Evolutionary conservation across 2,113 vertebrate genomes (phyloP).

Genomic region (Glaucidium brasilianum): DNA sequence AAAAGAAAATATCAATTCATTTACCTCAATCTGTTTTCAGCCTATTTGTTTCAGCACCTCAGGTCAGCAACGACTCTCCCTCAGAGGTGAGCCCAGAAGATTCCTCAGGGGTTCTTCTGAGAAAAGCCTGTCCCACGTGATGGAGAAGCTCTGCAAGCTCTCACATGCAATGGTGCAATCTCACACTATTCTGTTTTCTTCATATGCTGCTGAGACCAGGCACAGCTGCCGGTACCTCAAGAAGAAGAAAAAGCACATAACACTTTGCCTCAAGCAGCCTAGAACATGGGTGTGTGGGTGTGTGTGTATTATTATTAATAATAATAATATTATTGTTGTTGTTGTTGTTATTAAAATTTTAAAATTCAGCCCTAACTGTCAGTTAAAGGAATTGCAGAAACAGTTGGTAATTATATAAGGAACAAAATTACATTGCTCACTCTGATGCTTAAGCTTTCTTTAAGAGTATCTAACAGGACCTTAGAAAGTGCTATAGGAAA

Average conservation of each 20-base stretch:
- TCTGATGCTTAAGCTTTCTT: neutral
- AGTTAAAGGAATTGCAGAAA: neutral
- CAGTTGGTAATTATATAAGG: neutral
- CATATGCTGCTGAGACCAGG: neutral
- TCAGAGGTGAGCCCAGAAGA: neutral
- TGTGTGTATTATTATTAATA: no score
- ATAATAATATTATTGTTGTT: neutral
- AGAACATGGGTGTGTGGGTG: neutral
- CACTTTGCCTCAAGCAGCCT: neutral
- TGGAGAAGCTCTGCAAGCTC: neutral
- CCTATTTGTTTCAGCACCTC: neutral
- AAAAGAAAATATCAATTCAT: neutral
- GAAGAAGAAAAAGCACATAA: neutral
- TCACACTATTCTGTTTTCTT: neutral
- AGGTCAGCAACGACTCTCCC: neutral
- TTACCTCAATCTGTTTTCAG: neutral
- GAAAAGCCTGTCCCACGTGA: neutral
- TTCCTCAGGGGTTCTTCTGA: neutral
- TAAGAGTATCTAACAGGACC: neutral
- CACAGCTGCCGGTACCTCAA: neutral
- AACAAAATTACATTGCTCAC: neutral
- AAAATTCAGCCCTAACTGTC: neutral
- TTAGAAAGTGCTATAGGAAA: neutral
- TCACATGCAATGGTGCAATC: neutral
- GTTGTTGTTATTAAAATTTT: neutral